Base-by-base conservation (phyloP, 2,888 invertebrate species). In the Epicampocera succincta region DNA sequence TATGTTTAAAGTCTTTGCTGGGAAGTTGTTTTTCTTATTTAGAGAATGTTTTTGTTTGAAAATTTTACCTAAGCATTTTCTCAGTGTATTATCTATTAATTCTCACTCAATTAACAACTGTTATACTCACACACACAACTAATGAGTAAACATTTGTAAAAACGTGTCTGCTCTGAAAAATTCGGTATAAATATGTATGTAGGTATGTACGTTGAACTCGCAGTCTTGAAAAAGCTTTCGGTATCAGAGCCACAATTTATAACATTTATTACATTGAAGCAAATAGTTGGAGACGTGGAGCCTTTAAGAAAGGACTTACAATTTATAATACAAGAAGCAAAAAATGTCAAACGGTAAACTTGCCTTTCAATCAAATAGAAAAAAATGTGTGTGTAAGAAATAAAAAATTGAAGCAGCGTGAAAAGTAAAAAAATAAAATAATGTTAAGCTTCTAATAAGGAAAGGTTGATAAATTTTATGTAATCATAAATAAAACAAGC, bases 281-380 rank as follows among this genome's bases (percentile, higher is more conserved):
- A 86, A 87, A 87, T 86, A 89, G 88, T 88, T 89, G 87, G 89
- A 88, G 88, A 85, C 85, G 88, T 87, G 88, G 87, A 89, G 88
- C 88, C 89, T 87, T 86, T 86, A 86, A 85, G 89, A 86, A 83
- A 87, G 87, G 88, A 88, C 88, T 86, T 84, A 84, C 85, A 80
- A 44, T 17, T 63, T 56, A 21, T 84, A 84, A 52, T 9, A 61
- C 15, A 68, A 60, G 81, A 80, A 68, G 74, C 52, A 83, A 71
- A 69, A 69, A 58, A 50, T 54, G 29, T 12, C 21, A 68, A 68
- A 74, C 74, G 68, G 44, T 61, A 61, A 50, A 69, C 60, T 73
- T 71, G 54, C 73, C 74, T 81, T 48, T 44, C 21, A 63, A 69
- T 54, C n/a, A 54, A 72, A 56, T 19, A 68, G 44, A 48, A 21